phyloP scores from a whole-genome alignment of 2,888 invertebrate species.

The Nymphalis c-album region DNA sequence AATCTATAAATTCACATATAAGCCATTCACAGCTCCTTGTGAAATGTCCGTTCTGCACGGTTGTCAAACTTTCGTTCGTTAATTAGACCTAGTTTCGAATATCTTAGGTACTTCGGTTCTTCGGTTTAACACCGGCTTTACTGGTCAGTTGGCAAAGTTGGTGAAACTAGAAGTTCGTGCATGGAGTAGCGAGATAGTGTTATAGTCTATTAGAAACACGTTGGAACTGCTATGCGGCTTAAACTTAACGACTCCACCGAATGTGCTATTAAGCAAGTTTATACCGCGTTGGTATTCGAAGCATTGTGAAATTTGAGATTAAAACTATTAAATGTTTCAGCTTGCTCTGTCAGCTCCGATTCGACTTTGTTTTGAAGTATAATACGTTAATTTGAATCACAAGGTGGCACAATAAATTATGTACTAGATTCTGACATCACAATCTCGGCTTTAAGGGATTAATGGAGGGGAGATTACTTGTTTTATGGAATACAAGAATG shows the following conservation, averaged over 20 bases:
- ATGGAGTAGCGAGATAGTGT: constrained; percentile 18
- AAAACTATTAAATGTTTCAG: constrained; percentile 22
- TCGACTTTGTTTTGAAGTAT: constrained; percentile 4
- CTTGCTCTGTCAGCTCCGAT: neutral
- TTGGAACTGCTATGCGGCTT: constrained; percentile 38
- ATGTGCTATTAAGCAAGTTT: constrained; percentile 28
- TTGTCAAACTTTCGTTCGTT: neutral
- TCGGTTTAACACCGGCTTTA: constrained; percentile 5
- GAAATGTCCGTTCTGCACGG: neutral
- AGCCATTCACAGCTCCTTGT: too few species aligned
- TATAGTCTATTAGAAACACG: constrained; percentile 26
- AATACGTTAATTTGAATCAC: neutral
- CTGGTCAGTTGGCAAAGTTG: constrained; percentile 13
- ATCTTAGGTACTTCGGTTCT: neutral
- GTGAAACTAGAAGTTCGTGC: constrained; percentile 8
- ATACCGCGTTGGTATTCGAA: constrained; percentile 25
- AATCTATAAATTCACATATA: too few species aligned
- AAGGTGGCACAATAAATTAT: neutral
- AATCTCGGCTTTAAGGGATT: too few species aligned
- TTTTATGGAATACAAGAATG: too few species aligned
- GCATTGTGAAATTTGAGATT: constrained; percentile 25
- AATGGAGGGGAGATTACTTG: too few species aligned
- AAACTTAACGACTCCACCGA: constrained; percentile 35
- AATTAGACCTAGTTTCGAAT: neutral
- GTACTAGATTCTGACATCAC: neutral